Percentiles rank a stretch among this genome's conserved stretches.
These are phyloP conservation scores for Geococcyx californianus DNA, from an alignment of 2,113 vertebrate genomes.

Conservation along the genomic window DNA sequence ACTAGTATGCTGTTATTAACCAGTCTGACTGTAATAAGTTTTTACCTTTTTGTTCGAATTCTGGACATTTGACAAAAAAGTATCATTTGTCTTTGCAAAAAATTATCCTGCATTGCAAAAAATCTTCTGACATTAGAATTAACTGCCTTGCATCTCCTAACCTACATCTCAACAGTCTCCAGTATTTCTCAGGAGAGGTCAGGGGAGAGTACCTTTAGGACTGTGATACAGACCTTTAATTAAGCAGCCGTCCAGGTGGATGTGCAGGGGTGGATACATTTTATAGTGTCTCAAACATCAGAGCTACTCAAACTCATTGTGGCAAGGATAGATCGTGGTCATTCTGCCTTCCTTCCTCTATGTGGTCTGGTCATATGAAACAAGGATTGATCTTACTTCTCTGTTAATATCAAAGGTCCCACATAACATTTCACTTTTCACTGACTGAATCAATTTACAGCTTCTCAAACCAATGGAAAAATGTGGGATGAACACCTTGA, in stretches of 20 bases:
- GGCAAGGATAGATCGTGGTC: not conserved
- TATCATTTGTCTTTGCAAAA: not conserved
- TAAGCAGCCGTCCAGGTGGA: rapidly evolving
- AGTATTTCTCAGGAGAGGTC: not conserved
- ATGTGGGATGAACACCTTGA: not conserved
- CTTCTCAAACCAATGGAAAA: not conserved
- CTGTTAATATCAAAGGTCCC: not conserved
- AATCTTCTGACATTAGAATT: not conserved
- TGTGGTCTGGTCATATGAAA: not conserved
- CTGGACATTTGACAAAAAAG: not conserved
- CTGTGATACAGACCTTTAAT: not conserved
- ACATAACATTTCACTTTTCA: not conserved
- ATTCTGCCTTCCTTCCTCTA: not conserved
- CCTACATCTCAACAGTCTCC: not conserved
- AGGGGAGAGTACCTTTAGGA: not conserved
- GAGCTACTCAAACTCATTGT: not conserved
- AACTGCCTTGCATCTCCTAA: not conserved
- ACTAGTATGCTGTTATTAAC: not conserved
- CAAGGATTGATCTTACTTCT: not conserved
- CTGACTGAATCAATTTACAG: not conserved
- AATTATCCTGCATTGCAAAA: not conserved
- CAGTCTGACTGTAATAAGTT: not conserved
- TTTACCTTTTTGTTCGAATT: not conserved
- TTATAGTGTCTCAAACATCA: not conserved
- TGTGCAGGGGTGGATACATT: not conserved